Conservation (phyloP, 2,797 vertebrate genomes). For the Sebastes hopkinsi region DNA sequence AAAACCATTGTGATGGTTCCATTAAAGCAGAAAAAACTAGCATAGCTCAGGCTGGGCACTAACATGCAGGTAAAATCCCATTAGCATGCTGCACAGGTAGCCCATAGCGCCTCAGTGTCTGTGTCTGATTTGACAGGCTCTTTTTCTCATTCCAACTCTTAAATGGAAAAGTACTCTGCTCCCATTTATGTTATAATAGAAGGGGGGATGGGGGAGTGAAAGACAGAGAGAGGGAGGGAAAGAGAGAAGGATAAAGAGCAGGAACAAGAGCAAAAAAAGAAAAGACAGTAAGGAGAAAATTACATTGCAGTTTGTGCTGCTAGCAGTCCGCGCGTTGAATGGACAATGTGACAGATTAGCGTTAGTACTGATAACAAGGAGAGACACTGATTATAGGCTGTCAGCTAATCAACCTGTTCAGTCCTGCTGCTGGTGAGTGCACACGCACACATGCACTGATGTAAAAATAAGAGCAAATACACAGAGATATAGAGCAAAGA, state of each 20-base stretch:
- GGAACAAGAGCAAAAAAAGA: slow-evolving; percentile 38
- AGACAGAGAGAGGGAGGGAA: slow-evolving; percentile 23
- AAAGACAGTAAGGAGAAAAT: slow-evolving; percentile 63
- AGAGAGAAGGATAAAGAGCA: slow-evolving; percentile 27
- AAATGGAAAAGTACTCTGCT: slow-evolving; percentile 77
- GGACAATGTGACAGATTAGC: slow-evolving; percentile 70
- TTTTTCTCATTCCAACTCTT: slow-evolving; percentile 77
- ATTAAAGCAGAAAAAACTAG: slow-evolving; percentile 55
- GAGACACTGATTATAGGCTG: slow-evolving; percentile 68
- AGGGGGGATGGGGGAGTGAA: slow-evolving; percentile 22
- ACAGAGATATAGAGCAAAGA: background rate
- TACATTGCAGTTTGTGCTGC: slow-evolving; percentile 64
- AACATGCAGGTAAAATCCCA: slow-evolving; percentile 72
- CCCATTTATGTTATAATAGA: slow-evolving; percentile 75
- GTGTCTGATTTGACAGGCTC: slow-evolving; percentile 78
- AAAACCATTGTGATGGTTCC: slow-evolving; percentile 71
- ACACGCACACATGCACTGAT: background rate
- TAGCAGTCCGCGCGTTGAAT: slow-evolving; percentile 41
- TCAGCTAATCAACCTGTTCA: slow-evolving; percentile 58
- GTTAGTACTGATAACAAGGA: slow-evolving; percentile 66
- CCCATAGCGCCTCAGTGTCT: slow-evolving; percentile 64
- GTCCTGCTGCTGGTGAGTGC: slow-evolving; percentile 16
- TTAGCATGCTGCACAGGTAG: slow-evolving; percentile 75
- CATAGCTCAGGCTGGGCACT: slow-evolving; percentile 45
- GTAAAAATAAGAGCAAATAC: slow-evolving; percentile 4